Evolutionary conservation across 2,888 invertebrate species (phyloP), one percentile per base, ranked within the genome.

Genomic region (Oxyscelio sp.): DNA sequence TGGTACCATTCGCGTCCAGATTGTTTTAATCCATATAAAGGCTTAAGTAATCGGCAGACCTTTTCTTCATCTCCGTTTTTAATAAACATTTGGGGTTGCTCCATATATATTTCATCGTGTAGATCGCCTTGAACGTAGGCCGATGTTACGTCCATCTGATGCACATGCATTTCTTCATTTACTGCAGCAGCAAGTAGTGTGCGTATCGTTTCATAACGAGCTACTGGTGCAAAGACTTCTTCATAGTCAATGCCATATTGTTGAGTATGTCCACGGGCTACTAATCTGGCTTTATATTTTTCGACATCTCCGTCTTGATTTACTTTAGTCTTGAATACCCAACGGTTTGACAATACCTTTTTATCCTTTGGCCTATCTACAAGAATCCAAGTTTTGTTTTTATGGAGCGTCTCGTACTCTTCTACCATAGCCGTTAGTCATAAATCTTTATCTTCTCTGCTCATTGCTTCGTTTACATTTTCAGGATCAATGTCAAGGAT

Each of bases 151-250:
- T 34, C 34, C 34, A 34, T 34, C 11, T 34, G 34, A 34, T 34
- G 34, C 9, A 34, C 34, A 9, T 34, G 11, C 34, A 34, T 34
- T 11, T 34, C 34, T 34, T 34, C 34, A 2, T 34, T 5, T 34
- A 34, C 34, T 34, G 34, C 5, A 34, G 34, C 34, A 34, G 34
- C 34, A 9, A 34, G 34, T 9, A 34, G 11, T 86, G 83, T 68
- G 0, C 86, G 70, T 15, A 89, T 85, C 0, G 75, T 85, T 40
- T 87, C 83, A 11, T 83, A 85, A 59, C 86, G 83, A 38, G 82
- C 85, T 13, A 87, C 86, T 21, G 86, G 87, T 13, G 87, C 65
- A 58, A 87, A 88, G 1, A 83, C 73, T 31, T 87, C 87, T 8
- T 83, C 68, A 34, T 74, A 86, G 21, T 88, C 86, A 1, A 87